Evolutionary conservation across 2,888 invertebrate genomes (phyloP), one percentile per base, ranked within the genome.

Genomic region (Volucella bombylans): DNA sequence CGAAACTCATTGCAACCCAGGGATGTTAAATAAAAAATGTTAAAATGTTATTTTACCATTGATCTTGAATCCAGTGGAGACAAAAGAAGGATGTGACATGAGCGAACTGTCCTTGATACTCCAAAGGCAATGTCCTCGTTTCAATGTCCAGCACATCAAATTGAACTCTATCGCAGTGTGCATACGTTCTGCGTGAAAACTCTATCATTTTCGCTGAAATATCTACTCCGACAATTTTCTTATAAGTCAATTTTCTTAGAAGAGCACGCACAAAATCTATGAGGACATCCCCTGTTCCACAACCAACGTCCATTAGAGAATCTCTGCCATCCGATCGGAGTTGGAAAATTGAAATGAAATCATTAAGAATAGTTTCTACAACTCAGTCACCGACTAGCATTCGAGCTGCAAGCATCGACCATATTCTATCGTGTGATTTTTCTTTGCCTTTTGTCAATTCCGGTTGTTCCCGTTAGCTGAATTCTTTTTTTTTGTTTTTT

Each of bases 71-170:
- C 96, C 96, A 96, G 88, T 97, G 96, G 4, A 96, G 92, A 82
- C 96, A 94, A 89, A 96, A 96, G 89, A 96, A 96, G 0, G 96
- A 96, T 72, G 96, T 94, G 0, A 94, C 93, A 89, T 96, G 95
- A 88, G 95, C 93, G 88, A 95, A 96, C 39, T 91, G 89, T 72
- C 91, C 92, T n/a, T 91, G 88, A 55, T 93, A 88, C 18, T 93
- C 91, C 1, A 90, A 89, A 0, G 94, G 93, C 55, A 94, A 85
- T 39, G 92, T 89, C 0, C 92, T 90, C 0, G 93, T 90, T 0
- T 87, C 89, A 61, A 96, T 94, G 88, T 96, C 95, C 72, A 90
- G 82, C 4, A 89, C 88, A 41, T 92, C 90, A 87, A 94, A 94
- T 39, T 92, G 50, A 0, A 88, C 89, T 0, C 87, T 83, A 12